Conservation (phyloP, 2,888 invertebrate genomes). For the Tortrix viridana region DNA sequence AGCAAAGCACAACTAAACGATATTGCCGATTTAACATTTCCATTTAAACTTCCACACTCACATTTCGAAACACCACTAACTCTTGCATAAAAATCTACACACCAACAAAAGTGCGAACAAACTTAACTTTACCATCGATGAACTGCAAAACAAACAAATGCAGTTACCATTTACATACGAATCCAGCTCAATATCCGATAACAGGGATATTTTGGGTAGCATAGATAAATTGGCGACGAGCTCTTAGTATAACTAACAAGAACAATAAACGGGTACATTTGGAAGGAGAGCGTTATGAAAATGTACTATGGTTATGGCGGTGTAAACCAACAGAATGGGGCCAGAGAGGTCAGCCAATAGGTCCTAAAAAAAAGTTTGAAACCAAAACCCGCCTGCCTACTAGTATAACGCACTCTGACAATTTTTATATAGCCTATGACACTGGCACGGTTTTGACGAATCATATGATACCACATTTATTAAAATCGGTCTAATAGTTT, state of each 20-base stretch:
- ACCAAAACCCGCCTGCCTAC: too few relatives aligned
- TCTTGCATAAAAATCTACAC: too few relatives aligned
- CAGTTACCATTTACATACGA: neutral
- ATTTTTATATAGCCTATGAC: too few relatives aligned
- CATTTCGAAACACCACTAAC: too few relatives aligned
- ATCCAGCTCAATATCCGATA: neutral
- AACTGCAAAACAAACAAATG: neutral
- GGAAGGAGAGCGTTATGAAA: conserved; percentile 26
- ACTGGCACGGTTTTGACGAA: too few relatives aligned
- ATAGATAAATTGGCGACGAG: neutral
- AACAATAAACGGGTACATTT: conserved; percentile 24
- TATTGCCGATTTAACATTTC: too few relatives aligned
- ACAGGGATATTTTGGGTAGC: neutral
- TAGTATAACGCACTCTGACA: too few relatives aligned
- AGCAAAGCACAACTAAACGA: too few relatives aligned
- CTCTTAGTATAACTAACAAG: conserved; percentile 25
- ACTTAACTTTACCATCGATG: neutral
- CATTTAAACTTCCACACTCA: too few relatives aligned
- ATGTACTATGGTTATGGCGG: conserved; percentile 16
- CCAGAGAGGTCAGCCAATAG: neutral
- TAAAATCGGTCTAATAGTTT: too few relatives aligned
- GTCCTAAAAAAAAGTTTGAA: too few relatives aligned
- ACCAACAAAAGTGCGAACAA: neutral
- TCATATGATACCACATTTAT: too few relatives aligned
- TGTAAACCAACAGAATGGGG: conserved; percentile 4